Base-by-base conservation (phyloP, 2,113 vertebrate genomes). In the Anhinga rufa region DNA sequence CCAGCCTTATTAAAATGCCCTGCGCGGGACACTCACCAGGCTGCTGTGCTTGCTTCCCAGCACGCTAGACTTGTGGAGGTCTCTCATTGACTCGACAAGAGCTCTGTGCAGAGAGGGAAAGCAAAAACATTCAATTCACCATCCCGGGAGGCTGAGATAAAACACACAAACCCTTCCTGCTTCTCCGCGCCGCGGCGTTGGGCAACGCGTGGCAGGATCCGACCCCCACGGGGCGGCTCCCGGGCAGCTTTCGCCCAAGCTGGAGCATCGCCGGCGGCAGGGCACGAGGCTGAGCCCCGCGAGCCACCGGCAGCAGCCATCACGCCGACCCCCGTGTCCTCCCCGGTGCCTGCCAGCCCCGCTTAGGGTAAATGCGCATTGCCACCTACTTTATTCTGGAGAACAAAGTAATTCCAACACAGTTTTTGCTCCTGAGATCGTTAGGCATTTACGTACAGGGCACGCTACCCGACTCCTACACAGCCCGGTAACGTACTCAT, bases 101-200 rank as follows among this genome's bases (percentile, higher is more conserved):
- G 93, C 89, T 92, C 96, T 96, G 90, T 82, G 92, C 94, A 32
- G 83, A 89, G 77, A 96, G 92, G 93, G 92, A 92, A 87, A 94
- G 92, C 75, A 95, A 69, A 76, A 88, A 55, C 46, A 93, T 90
- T 88, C 90, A 46, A 22, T 77, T 87, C 88, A 44, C 77, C 69
- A 12, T 9, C 78, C 75, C 9, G 0, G 60, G 28, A 36, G 81
- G 72, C 38, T 8, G 36, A 24, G 85, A 38, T 4, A 19, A 74
- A 89, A 29, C 17, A 40, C 91, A 77, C 65, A 6, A 75, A 10
- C 81, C 70, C 24, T 71, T 46, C 87, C 60, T 7, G 10, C 76
- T 7, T 7, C 89, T 74, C 61, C 9, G 2, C 2, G 4, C 44
- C 14, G 0, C 7, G 7, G 31, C 9, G 3, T 2, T 8, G 64